A percentile compares a stretch with the other conserved stretches of the same genome.
phyloP scores from a whole-genome alignment of 2,113 vertebrate species.

The Actenoides hombroni region DNA sequence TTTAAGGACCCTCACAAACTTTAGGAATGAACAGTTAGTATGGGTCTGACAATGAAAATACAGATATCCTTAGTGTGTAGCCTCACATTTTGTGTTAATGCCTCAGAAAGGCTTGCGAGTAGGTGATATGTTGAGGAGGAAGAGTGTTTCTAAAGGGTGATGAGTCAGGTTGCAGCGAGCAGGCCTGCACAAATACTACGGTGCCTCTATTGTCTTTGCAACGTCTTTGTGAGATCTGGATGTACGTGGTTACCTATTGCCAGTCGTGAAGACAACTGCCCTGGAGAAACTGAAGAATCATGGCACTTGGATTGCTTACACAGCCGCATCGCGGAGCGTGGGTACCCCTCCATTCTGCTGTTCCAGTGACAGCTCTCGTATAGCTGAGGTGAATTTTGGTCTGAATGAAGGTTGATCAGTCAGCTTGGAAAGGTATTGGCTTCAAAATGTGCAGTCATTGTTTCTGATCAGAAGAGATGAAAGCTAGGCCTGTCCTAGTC shows the following conservation, averaged over 20 bases:
- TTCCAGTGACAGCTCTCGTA: background rate
- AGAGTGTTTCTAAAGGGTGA: background rate
- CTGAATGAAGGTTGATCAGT: background rate
- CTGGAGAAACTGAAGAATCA: background rate
- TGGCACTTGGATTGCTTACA: background rate
- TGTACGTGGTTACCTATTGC: fast-evolving
- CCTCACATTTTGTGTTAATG: background rate
- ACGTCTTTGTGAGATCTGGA: background rate
- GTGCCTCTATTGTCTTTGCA: background rate
- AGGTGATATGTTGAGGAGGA: background rate
- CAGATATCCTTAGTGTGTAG: background rate
- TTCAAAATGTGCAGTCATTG: fast-evolving
- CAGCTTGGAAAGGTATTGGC: background rate
- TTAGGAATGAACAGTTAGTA: background rate
- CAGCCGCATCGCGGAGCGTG: background rate
- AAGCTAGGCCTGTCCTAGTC: background rate
- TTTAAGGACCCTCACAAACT: background rate
- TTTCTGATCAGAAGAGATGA: background rate
- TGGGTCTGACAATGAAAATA: background rate
- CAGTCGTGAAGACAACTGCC: background rate
- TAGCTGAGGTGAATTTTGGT: background rate
- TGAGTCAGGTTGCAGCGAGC: background rate
- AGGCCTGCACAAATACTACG: background rate
- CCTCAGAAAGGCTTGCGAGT: background rate
- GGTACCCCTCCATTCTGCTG: background rate